phyloP scores from a whole-genome alignment of 2,113 vertebrate genomes.

The Gasterosteus nipponicus region DNA sequence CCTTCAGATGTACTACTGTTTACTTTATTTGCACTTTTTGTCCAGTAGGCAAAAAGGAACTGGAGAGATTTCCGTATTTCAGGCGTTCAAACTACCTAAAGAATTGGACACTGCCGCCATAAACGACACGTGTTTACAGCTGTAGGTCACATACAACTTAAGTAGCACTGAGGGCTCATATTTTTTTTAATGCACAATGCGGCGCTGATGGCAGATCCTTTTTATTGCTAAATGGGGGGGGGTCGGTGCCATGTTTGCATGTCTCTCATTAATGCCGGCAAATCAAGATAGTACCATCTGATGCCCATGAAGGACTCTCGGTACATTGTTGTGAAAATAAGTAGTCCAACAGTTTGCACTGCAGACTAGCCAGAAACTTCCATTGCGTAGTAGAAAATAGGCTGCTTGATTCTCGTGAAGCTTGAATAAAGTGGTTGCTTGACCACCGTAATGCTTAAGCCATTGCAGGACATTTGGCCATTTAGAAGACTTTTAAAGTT shows the following conservation, averaged over 20 bases:
- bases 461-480: slow-evolving; percentile 81
- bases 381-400: slow-evolving; percentile 46
- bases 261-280: slow-evolving; percentile 9
- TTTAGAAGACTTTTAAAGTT: slow-evolving; percentile 71
- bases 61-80: slow-evolving; percentile 23
- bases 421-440: slow-evolving; percentile 61
- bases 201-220: not conserved
- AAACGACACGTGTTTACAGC: not conserved
- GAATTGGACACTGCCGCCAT: slow-evolving; percentile 7
- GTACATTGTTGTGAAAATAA: slow-evolving; percentile 33
- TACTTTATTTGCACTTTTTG: slow-evolving; percentile 69
- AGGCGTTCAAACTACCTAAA: slow-evolving; percentile 31
- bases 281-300: not conserved
- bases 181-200: not conserved
- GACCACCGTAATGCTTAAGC: slow-evolving; percentile 66
- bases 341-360: slow-evolving; percentile 24
- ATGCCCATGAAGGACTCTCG: slow-evolving; percentile 17
- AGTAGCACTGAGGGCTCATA: slow-evolving; percentile 6
- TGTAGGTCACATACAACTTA: not conserved
- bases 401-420: slow-evolving; percentile 60
- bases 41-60: slow-evolving; percentile 19
- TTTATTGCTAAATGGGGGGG: slow-evolving; percentile 8
- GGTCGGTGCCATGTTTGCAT: slow-evolving; percentile 3
- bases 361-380: slow-evolving; percentile 24
- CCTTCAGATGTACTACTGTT: slow-evolving; percentile 59